Base-by-base conservation (phyloP, 2,113 vertebrate species). In the Pseudolaguvia tuberculata region DNA sequence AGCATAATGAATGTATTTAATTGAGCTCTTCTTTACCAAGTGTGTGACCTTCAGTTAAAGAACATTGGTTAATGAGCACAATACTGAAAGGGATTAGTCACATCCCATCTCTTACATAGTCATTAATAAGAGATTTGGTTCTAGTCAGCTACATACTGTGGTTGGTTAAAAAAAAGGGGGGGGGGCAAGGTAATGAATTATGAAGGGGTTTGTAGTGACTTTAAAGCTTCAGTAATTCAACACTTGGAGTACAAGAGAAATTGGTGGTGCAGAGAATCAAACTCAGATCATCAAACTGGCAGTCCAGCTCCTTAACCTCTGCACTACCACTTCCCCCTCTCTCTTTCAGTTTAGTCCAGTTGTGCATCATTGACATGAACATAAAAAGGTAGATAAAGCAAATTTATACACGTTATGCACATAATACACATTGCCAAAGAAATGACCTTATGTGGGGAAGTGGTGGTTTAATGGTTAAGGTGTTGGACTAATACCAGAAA, bases 41-140 rank as follows among this genome's bases (percentile, higher is more conserved):
- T n/a, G n/a, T 11, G 58, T 52, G 58, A 62, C 71, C 15, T 45
- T 50, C 39, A 53, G 58, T 52, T 42, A 35, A 39, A 21, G 58
- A 65, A n/a, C 50, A 65, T 50, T 13, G 25, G 31, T 12, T 73
- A 47, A 52, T 51, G 57, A 13, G 47, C 1, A 39, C 58, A 61
- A 51, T 73, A 62, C 62, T 8, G 1, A 9, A 42, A n/a, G 45
- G 71, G 14, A 50, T 52, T 59, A 50, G 47, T 63, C 50, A 63
- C 71, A 73, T 48, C 21, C 29, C 48, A 73, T 61, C 50, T 53
- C 31, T 73, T 13, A 42, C 29, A 35, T n/a, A n/a, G 61, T 66
- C 72, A 18, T 42, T 42, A 39, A 42, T 25, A 2, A 11, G 25
- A 63, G 47, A 23, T 14, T 23, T 63, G 35, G 29, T 10, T 50